phyloP scores from a whole-genome alignment of 64 coral and sea anemone species.

The Anthopleura sola region DNA sequence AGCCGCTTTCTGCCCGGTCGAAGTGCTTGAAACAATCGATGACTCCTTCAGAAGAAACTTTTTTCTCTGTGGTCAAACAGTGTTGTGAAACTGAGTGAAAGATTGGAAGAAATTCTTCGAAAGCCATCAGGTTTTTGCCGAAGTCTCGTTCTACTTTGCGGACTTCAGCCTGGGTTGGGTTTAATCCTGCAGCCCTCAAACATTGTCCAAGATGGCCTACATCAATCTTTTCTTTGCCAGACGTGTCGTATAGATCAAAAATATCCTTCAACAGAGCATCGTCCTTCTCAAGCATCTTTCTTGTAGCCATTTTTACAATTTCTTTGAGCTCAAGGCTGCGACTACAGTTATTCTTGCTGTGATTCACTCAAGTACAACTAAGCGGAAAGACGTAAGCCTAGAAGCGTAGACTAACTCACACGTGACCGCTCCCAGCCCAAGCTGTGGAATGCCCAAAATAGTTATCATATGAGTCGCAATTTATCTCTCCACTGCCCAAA shows the following conservation, averaged over 20 bases:
- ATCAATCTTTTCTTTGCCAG: conserved; percentile 74
- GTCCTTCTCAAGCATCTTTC: conserved; percentile 54
- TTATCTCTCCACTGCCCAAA: neutral
- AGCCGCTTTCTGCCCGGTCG: conserved; percentile 68
- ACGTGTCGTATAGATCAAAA: conserved; percentile 88
- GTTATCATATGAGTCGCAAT: neutral
- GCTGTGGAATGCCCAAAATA: neutral
- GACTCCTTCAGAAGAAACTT: conserved; percentile 66
- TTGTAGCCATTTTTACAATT: conserved; percentile 33
- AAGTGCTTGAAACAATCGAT: conserved; percentile 94
- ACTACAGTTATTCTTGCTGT: neutral
- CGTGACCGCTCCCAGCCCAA: conserved; percentile 16
- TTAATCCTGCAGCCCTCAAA: conserved; percentile 71
- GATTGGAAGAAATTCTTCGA: conserved; percentile 88
- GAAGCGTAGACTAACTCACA: neutral
- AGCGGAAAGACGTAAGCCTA: conserved; percentile 14
- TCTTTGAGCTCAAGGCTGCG: neutral
- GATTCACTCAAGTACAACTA: neutral
- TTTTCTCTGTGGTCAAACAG: conserved; percentile 50
- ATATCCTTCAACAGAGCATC: conserved; percentile 82
- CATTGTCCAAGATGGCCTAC: conserved; percentile 73
- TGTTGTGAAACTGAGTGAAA: conserved; percentile 79
- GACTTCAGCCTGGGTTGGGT: conserved; percentile 87
- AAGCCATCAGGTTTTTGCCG: conserved; percentile 63
- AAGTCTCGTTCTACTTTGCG: conserved; percentile 90